Evolutionary conservation across 2,888 invertebrate species (phyloP).

Genomic region (Steinernema hermaphroditum): DNA sequence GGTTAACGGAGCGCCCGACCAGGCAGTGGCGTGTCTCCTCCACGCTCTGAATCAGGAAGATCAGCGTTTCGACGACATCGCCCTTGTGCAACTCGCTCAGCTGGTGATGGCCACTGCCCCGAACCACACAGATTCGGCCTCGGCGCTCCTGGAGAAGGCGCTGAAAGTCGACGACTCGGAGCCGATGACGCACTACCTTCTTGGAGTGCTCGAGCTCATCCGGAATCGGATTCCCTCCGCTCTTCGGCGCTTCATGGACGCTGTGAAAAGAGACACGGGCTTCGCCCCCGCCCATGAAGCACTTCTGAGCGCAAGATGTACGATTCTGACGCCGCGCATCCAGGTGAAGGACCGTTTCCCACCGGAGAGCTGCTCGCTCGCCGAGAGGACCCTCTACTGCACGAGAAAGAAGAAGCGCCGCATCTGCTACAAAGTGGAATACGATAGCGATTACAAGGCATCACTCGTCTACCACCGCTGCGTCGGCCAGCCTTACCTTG

Average conservation of each 20-base stretch:
- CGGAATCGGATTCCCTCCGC: not conserved
- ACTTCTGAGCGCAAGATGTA: not conserved
- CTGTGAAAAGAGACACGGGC: not conserved
- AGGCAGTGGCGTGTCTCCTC: conserved; percentile 76
- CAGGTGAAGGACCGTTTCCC: not conserved
- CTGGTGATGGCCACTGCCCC: conserved; percentile 72
- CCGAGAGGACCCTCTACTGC: not conserved
- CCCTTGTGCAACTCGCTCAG: conserved; percentile 76
- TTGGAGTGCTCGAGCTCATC: not conserved
- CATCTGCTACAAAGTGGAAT: conserved; percentile 26
- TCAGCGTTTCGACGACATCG: conserved; percentile 72
- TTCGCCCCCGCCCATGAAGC: conserved; percentile 1
- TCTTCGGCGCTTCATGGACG: not conserved
- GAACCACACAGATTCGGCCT: conserved; percentile 66
- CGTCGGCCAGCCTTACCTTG: conserved; percentile 50
- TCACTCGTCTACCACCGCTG: conserved; percentile 51
- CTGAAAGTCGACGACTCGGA: not conserved
- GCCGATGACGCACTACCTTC: not conserved
- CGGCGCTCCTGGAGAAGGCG: conserved; percentile 20
- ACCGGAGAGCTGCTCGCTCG: not conserved
- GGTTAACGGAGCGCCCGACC: conserved; percentile 74
- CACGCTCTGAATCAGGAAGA: conserved; percentile 68
- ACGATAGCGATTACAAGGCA: conserved; percentile 15
- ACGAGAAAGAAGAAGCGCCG: conserved; percentile 21
- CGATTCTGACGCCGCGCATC: not conserved